Percentiles rank a stretch among this genome's conserved stretches.
These are phyloP conservation scores for Sesamia nonagrioides DNA, from an alignment of 1,140 invertebrate genomes.

Conservation along the genomic window DNA sequence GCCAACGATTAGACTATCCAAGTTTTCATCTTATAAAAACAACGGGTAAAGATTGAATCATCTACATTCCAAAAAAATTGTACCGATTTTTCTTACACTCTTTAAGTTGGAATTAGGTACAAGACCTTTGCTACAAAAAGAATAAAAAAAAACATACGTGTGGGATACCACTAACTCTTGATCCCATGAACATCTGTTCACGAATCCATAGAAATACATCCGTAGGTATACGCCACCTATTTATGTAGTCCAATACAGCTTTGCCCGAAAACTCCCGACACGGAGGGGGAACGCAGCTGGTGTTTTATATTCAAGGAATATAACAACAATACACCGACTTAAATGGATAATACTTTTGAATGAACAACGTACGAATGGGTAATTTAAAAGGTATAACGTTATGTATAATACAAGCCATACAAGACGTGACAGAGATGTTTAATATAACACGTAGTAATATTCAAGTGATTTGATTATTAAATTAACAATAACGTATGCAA, in stretches of 20 bases:
- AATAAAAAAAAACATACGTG: not conserved
- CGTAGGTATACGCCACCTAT: not conserved
- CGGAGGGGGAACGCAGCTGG: conserved; percentile 14
- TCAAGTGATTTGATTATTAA: conserved; percentile 16
- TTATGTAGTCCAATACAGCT: conserved; percentile 10
- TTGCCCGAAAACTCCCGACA: not conserved
- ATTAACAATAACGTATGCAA: not conserved
- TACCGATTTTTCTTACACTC: not conserved
- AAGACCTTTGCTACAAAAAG: not conserved
- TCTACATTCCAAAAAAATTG: not conserved
- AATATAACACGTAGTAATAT: not conserved
- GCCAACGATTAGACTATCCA: conserved; percentile 22
- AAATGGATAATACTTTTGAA: conserved; percentile 55
- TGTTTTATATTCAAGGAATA: conserved; percentile 55
- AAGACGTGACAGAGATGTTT: conserved; percentile 15
- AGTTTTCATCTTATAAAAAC: conserved; percentile 6
- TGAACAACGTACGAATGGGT: conserved; percentile 30
- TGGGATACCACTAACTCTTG: not conserved
- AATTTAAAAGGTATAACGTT: conserved; percentile 17
- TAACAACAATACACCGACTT: conserved; percentile 36
- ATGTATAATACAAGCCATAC: conserved; percentile 7
- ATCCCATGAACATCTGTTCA: conserved; percentile 3
- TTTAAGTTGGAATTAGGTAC: not conserved
- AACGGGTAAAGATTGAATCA: not conserved
- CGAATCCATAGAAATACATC: conserved; percentile 1